Percentiles rank a stretch among this genome's conserved stretches.
Evolutionary conservation across 2,797 vertebrate genomes (phyloP).

Genomic region (Scleropages formosus): DNA sequence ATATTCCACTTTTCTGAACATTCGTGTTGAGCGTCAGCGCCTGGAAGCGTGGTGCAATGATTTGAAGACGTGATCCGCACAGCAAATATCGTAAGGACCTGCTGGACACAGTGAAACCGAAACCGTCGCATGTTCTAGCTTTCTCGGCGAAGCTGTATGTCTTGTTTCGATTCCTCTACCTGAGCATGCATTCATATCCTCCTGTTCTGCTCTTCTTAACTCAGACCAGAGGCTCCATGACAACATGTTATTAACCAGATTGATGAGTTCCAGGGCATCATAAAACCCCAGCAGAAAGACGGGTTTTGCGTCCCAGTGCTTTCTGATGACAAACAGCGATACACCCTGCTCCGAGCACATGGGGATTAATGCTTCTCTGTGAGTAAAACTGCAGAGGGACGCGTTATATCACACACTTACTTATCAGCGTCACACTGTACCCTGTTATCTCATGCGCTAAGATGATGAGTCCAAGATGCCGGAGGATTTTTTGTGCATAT

Average conservation of each 20-base stretch:
- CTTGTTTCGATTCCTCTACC: conserved; percentile 39
- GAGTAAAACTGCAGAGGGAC: neutral
- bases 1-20: too few species aligned
- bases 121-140: conserved; percentile 39
- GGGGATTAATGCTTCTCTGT: neutral
- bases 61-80: neutral
- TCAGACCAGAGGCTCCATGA: conserved; percentile 46
- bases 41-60: conserved; percentile 16
- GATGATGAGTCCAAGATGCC: neutral
- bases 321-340: conserved; percentile 54
- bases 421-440: neutral
- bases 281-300: conserved; percentile 58
- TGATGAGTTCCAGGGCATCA: conserved; percentile 55
- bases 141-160: conserved; percentile 29
- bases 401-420: neutral
- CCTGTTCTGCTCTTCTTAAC: conserved; percentile 40
- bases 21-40: too few species aligned
- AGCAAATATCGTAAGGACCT: neutral
- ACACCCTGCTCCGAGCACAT: conserved; percentile 31
- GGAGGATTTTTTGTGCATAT: neutral
- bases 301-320: conserved; percentile 51
- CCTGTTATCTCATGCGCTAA: neutral
- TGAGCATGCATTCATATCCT: conserved; percentile 46
- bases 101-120: conserved; percentile 38
- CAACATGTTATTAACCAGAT: conserved; percentile 60